Conservation (phyloP, 2,797 vertebrate species). For the Pyrocephalus nanus region DNA sequence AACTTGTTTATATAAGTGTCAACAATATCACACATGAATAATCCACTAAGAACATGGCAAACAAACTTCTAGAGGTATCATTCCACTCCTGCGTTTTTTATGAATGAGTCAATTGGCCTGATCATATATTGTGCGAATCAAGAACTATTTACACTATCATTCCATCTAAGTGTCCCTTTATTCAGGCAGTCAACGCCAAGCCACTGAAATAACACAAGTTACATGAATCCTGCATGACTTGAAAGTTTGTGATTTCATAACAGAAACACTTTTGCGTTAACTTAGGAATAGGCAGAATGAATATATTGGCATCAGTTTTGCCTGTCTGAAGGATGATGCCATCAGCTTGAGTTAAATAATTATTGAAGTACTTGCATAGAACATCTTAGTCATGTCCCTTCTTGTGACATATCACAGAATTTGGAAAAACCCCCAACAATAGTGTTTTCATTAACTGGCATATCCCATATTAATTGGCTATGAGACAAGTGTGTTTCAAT, state of each 20-base stretch:
- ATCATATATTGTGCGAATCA: neutral
- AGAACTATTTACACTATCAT: neutral
- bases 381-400: neutral
- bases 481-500: neutral
- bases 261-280: neutral
- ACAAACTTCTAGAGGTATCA: neutral
- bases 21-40: neutral
- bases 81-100: neutral
- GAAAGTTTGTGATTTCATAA: neutral
- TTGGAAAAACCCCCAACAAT: neutral
- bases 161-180: neutral
- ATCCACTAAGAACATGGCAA: neutral
- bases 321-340: neutral
- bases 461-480: neutral
- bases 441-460: neutral
- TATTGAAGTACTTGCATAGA: neutral
- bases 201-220: neutral
- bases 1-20: neutral
- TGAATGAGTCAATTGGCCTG: neutral
- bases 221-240: neutral
- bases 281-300: neutral
- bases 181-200: neutral
- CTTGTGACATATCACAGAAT: neutral
- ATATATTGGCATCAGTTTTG: neutral
- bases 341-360: neutral